Conservation (phyloP, 2,113 vertebrate species). For the Silurus glanis region DNA sequence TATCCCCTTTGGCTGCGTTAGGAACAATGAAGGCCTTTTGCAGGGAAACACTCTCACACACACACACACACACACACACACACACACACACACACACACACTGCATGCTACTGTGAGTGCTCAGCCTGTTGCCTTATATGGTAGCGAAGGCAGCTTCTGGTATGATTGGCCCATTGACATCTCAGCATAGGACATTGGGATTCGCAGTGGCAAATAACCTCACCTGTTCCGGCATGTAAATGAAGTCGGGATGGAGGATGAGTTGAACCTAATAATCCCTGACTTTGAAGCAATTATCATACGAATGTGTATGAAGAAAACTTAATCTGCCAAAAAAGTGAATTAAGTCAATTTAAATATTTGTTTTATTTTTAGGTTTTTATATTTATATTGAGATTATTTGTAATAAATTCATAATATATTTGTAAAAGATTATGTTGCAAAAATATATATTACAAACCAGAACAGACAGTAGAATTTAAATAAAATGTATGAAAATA, state of each 20-base stretch:
- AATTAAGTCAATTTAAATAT: not conserved
- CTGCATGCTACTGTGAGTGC: constrained; percentile 20
- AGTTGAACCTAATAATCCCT: not conserved
- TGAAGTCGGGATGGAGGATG: constrained; percentile 1
- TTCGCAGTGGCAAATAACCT: constrained; percentile 46
- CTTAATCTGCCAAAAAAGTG: not conserved
- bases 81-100: constrained; percentile 40
- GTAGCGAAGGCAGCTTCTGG: constrained; percentile 49
- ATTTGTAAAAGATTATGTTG: not conserved
- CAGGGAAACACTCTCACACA: constrained; percentile 44
- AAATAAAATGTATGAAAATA: no score
- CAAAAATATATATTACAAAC: not conserved
- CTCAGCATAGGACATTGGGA: constrained; percentile 14
- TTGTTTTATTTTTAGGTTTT: not conserved
- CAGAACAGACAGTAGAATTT: no score
- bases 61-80: constrained; percentile 44
- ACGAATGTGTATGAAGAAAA: not conserved
- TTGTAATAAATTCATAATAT: not conserved
- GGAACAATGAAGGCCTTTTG: constrained; percentile 58
- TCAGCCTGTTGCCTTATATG: constrained; percentile 57
- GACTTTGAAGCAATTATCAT: not conserved
- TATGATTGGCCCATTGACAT: constrained; percentile 53
- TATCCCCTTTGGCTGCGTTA: constrained; percentile 33
- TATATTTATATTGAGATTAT: not conserved
- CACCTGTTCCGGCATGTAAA: constrained; percentile 57